A percentile compares a stretch with the other conserved stretches of the same genome.
phyloP scores from a whole-genome alignment of 2,888 invertebrate genomes.

The Merodon equestris region DNA sequence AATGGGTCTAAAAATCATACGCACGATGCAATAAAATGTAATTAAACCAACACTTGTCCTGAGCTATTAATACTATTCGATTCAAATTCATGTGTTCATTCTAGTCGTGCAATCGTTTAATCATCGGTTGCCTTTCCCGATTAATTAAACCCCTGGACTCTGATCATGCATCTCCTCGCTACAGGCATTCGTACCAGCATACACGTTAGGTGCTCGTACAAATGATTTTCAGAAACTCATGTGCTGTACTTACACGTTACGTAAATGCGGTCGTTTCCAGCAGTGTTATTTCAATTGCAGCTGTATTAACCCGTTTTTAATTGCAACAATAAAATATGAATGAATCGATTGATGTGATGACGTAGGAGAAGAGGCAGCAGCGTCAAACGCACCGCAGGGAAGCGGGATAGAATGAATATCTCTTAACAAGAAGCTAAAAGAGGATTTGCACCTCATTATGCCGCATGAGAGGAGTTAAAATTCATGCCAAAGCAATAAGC shows the following conservation, averaged over 20 bases:
- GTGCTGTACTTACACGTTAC: too few relatives aligned
- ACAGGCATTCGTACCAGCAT: too few relatives aligned
- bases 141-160: slow-evolving; percentile 38
- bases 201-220: slow-evolving; percentile 6
- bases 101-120: slow-evolving; percentile 43
- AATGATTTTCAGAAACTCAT: too few relatives aligned
- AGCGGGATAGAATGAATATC: too few relatives aligned
- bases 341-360: too few relatives aligned
- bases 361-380: too few relatives aligned
- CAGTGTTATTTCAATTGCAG: too few relatives aligned
- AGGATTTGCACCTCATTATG: too few relatives aligned
- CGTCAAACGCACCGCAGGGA: too few relatives aligned
- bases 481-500: slow-evolving; percentile 21
- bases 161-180: background rate
- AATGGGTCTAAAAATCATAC: too few relatives aligned
- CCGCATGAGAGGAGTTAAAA: too few relatives aligned
- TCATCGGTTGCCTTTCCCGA: slow-evolving; percentile 40
- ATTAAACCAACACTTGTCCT: slow-evolving; percentile 15
- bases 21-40: slow-evolving; percentile 12
- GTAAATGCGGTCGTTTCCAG: too few relatives aligned
- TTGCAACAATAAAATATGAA: slow-evolving; percentile 29
- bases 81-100: slow-evolving; percentile 5
- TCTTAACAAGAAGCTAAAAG: background rate
- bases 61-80: background rate
- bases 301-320: slow-evolving; percentile 53